Conservation (phyloP, 2,797 vertebrate genomes). For the Uromys caudimaculatus region DNA sequence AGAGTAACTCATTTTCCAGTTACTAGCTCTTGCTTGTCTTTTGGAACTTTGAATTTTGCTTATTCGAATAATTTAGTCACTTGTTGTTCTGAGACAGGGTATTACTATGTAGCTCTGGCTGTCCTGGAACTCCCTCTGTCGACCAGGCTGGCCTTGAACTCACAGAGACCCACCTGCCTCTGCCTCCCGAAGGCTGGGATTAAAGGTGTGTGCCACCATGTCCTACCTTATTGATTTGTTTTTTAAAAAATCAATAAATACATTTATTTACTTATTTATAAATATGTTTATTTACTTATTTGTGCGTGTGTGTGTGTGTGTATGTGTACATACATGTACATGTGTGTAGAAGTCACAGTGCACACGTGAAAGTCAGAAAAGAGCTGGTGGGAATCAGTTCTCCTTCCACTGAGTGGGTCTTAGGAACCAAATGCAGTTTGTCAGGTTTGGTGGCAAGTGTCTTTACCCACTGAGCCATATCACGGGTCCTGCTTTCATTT, state of each 20-base stretch:
- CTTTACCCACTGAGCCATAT: not conserved
- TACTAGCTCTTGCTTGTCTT: slow-evolving; percentile 9
- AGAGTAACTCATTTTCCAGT: slow-evolving; percentile 11
- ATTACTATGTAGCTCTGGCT: not conserved
- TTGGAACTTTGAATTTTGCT: not conserved
- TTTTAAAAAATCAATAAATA: not conserved
- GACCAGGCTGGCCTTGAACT: not conserved
- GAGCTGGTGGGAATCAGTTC: not conserved
- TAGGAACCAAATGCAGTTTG: not conserved
- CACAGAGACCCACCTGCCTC: not conserved
- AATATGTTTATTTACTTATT: not conserved
- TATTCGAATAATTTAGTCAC: not conserved
- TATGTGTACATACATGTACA: not conserved
- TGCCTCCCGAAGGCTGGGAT: not conserved
- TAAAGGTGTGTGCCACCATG: too few relatives aligned
- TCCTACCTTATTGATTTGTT: not conserved
- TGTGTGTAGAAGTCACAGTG: not conserved
- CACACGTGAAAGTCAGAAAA: not conserved
- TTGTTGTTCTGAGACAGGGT: not conserved
- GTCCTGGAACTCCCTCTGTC: not conserved
- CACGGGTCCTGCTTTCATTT: not conserved
- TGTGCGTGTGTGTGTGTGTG: not conserved
- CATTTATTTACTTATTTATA: not conserved
- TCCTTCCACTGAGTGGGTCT: not conserved
- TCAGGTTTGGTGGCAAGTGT: not conserved